These are phyloP conservation scores for Pangasius sanitwongsei DNA, from an alignment of 2,797 vertebrate species.

Conservation along the genomic window DNA sequence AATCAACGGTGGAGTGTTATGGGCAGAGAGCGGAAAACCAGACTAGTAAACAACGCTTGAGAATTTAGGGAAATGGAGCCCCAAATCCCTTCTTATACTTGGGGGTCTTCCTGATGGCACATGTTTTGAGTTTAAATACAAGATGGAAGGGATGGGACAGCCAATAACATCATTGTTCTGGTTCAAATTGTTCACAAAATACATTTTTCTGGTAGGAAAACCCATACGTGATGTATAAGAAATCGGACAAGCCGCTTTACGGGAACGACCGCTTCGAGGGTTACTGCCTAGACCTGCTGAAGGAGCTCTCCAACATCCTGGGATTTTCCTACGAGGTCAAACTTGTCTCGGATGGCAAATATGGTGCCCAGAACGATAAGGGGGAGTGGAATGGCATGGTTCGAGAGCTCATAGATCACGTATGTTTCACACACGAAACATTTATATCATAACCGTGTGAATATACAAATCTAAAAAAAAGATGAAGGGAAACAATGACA, in stretches of 20 bases:
- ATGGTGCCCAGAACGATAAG: slow-evolving; percentile 96
- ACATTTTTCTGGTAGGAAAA: slow-evolving; percentile 82
- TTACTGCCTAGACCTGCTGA: slow-evolving; percentile 95
- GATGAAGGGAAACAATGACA: neutral
- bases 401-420: slow-evolving; percentile 97
- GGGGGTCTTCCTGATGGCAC: neutral
- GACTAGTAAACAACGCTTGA: neutral
- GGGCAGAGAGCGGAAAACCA: neutral
- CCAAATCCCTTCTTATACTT: neutral
- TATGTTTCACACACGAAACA: slow-evolving; percentile 57
- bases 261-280: slow-evolving; percentile 98
- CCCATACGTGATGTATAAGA: slow-evolving; percentile 98
- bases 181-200: slow-evolving; percentile 7
- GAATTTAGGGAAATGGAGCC: neutral
- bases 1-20: neutral
- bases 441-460: neutral
- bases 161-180: neutral
- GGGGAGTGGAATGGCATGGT: slow-evolving; percentile 99
- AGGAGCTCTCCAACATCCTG: slow-evolving; percentile 94
- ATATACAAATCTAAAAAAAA: neutral
- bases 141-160: neutral
- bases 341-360: slow-evolving; percentile 95
- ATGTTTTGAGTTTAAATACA: neutral
- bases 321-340: slow-evolving; percentile 97
- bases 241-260: slow-evolving; percentile 95